Percentiles rank a stretch among this genome's conserved stretches.
These are phyloP conservation scores for Morpho deidamia DNA, from an alignment of 2,888 invertebrate genomes.

Conservation along the genomic window DNA sequence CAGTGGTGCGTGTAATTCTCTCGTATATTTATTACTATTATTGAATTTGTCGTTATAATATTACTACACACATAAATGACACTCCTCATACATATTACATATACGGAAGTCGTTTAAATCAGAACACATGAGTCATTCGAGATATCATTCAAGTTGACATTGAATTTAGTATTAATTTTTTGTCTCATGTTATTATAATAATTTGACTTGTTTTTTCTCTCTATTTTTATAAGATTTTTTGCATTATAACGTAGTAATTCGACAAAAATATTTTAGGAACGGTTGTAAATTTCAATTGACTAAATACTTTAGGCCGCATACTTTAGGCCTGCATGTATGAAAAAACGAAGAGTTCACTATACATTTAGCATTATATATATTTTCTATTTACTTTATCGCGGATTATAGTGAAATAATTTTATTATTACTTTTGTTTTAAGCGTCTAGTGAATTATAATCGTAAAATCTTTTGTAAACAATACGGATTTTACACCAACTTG, in stretches of 20 bases:
- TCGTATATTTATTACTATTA: too few relatives aligned
- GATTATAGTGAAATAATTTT: too few relatives aligned
- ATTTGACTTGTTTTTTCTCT: constrained; percentile 3
- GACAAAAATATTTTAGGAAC: not conserved
- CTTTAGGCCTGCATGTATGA: too few relatives aligned
- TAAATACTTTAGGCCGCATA: not conserved
- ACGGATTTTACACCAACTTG: too few relatives aligned
- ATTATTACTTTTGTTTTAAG: too few relatives aligned
- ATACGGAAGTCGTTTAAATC: constrained; percentile 15
- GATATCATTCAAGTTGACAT: constrained; percentile 14
- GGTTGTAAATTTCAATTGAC: not conserved
- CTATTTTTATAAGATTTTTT: constrained; percentile 5
- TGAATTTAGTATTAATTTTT: constrained; percentile 16
- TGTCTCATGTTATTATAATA: constrained; percentile 7
- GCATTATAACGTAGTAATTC: not conserved
- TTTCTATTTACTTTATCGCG: too few relatives aligned
- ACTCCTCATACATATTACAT: constrained; percentile 5
- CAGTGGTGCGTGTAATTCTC: too few relatives aligned
- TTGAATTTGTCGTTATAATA: too few relatives aligned
- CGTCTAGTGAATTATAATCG: too few relatives aligned
- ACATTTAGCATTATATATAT: too few relatives aligned
- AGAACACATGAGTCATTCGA: constrained; percentile 16
- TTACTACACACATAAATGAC: not conserved
- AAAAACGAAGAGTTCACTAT: too few relatives aligned
- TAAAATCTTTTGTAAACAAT: too few relatives aligned